A percentile compares a stretch with the other conserved stretches of the same genome.
Evolutionary conservation across 2,888 invertebrate species (phyloP).

Genomic region (Corythucha ciliata): DNA sequence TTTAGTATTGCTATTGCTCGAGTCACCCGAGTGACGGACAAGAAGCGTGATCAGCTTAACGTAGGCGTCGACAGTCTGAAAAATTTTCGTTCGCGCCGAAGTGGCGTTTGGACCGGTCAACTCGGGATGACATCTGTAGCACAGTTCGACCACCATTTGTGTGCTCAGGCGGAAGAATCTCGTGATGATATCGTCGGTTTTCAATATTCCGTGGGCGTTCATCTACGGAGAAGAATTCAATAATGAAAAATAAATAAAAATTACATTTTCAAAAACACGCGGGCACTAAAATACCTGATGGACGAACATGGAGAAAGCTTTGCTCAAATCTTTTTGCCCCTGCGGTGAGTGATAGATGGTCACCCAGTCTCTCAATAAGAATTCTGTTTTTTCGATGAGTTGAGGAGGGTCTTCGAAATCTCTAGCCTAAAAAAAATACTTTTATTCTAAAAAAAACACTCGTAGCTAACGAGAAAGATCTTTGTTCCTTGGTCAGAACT

Average conservation of each 20-base stretch:
- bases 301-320: constrained; percentile 88
- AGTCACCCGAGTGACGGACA: constrained; percentile 89
- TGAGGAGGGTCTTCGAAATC: constrained; percentile 91
- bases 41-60: constrained; percentile 85
- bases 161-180: constrained; percentile 94
- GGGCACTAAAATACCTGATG: constrained; percentile 49
- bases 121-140: constrained; percentile 74
- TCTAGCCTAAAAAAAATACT: constrained; percentile 50
- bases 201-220: constrained; percentile 91
- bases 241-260: constrained; percentile 7
- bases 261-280: not conserved
- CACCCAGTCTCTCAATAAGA: constrained; percentile 90
- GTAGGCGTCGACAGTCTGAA: constrained; percentile 90
- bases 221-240: constrained; percentile 56
- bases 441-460: not conserved
- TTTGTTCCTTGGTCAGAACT: no score
- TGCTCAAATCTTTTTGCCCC: constrained; percentile 72
- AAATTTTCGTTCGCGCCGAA: constrained; percentile 75
- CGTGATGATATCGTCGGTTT: constrained; percentile 94
- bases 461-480: not conserved
- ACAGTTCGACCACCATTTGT: constrained; percentile 91
- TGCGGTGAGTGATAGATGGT: constrained; percentile 74
- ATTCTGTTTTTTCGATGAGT: constrained; percentile 89
- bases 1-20: constrained; percentile 86
- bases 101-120: constrained; percentile 50